phyloP scores from a whole-genome alignment of 2,888 invertebrate species.

The Nomada ferruginata region DNA sequence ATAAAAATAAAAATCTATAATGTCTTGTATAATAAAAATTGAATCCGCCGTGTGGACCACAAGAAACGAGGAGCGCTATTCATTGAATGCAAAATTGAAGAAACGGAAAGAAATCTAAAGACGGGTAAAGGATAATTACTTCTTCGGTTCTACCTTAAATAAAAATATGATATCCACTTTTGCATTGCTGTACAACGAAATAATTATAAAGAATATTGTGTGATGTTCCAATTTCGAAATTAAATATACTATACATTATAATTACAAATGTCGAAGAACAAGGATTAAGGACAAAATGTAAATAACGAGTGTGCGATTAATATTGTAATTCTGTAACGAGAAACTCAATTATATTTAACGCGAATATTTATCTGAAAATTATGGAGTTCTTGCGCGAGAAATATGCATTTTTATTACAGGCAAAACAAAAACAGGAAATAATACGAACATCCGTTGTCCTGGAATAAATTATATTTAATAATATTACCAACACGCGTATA shows the following conservation, averaged over 20 bases:
- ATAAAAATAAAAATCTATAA: conserved; percentile 27
- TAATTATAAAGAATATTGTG: too few species aligned
- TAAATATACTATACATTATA: too few species aligned
- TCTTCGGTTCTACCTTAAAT: not conserved
- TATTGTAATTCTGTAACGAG: not conserved
- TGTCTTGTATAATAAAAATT: conserved; percentile 24
- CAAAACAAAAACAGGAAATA: not conserved
- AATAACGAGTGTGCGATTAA: too few species aligned
- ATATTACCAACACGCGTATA: not conserved
- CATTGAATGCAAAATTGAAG: conserved; percentile 22
- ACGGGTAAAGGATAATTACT: conserved; percentile 17
- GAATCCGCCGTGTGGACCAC: not conserved
- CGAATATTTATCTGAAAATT: not conserved
- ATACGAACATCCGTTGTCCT: not conserved
- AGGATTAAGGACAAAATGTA: too few species aligned
- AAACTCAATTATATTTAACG: not conserved
- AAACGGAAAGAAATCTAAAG: conserved; percentile 3
- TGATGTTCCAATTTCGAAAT: too few species aligned
- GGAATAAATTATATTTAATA: conserved; percentile 1
- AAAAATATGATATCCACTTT: too few species aligned
- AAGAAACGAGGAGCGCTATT: conserved; percentile 7
- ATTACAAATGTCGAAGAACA: too few species aligned
- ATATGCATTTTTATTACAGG: not conserved
- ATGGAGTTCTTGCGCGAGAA: not conserved
- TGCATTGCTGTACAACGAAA: too few species aligned